These are phyloP conservation scores for Lophius americanus DNA, from an alignment of 2,797 vertebrate genomes.

Conservation along the genomic window DNA sequence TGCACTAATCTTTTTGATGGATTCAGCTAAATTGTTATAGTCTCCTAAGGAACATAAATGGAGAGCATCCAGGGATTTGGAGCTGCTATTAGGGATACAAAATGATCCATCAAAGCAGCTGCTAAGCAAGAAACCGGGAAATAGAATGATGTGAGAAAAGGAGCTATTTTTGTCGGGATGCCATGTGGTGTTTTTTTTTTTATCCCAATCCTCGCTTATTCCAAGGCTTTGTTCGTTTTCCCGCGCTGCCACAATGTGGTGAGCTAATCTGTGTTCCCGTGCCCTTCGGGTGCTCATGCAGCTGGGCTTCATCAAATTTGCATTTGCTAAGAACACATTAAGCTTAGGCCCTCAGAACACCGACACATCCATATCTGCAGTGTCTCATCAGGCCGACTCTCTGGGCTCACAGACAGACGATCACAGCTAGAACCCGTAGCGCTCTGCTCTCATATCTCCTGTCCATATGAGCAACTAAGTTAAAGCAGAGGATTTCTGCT, in stretches of 20 bases:
- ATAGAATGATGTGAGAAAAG: constrained; percentile 65
- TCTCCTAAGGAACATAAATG: constrained; percentile 73
- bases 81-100: constrained; percentile 77
- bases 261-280: constrained; percentile 53
- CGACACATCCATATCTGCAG: constrained; percentile 6
- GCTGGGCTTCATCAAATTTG: constrained; percentile 64
- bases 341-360: constrained; percentile 36
- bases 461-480: constrained; percentile 40
- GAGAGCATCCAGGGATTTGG: constrained; percentile 76
- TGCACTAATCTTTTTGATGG: constrained; percentile 69
- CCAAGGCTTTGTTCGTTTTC: constrained; percentile 21
- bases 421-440: constrained; percentile 45
- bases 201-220: constrained; percentile 9
- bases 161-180: constrained; percentile 68
- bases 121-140: constrained; percentile 66
- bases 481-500: constrained; percentile 40
- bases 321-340: constrained; percentile 48
- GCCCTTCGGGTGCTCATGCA: constrained; percentile 42
- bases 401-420: constrained; percentile 53
- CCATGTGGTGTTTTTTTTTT: constrained; percentile 38
- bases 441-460: constrained; percentile 14
- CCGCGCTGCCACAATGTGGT: constrained; percentile 27
- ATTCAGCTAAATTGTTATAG: constrained; percentile 75
- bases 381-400: constrained; percentile 48
- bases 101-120: constrained; percentile 81